Evolutionary conservation across 2,113 vertebrate genomes (phyloP), one percentile per base, ranked within the genome.

Genomic region (Eurypyga helias): DNA sequence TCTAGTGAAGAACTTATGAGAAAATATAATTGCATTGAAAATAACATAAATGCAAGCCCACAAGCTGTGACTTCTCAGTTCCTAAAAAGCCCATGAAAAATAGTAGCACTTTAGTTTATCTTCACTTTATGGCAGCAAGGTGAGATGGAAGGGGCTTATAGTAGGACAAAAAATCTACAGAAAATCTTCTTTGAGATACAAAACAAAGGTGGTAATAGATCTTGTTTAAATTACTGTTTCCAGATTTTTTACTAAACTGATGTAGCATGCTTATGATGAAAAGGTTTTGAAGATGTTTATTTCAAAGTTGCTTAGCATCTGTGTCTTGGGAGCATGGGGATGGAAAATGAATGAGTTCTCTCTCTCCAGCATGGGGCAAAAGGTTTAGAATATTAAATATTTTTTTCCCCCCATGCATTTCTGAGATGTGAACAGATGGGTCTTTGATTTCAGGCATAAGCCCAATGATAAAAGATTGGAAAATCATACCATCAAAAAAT

Each of bases 401-500:
- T 86, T 88, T 51, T 52, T 69, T 65, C 10, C 36, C 57, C 13
- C 46, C 36, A 76, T 64, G 57, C 17, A 70, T 70, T 90, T 79
- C 19, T 58, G 49, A 87, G 52, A 43, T 57, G 38, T 80, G 57
- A 92, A 54, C 95, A 98, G 78, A 82, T 89, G 87, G 85, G 48
- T 20, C 77, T 83, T 95, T 41, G n/a, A 83, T 80, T 81, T 86
- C 60, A 90, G 88, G 82, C 43, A 49, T 87, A 81, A 95, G 29
- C 58, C 25, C 33, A 66, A 73, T 41, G 89, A 94, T 92, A 87
- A 97, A 98, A 98, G 96, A 79, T 79, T 36, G 38, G 61, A 97
- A 97, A 98, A 97, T 97, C 43, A 52, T n/a, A 78, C 52, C 83
- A 98, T 98, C 97, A 98, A 98, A 98, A 98, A 97, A 97, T 97